A percentile compares a stretch with the other conserved stretches of the same genome.
These are phyloP conservation scores for Drosophila hamatofila DNA, from an alignment of 2,888 invertebrate genomes.

Conservation along the genomic window DNA sequence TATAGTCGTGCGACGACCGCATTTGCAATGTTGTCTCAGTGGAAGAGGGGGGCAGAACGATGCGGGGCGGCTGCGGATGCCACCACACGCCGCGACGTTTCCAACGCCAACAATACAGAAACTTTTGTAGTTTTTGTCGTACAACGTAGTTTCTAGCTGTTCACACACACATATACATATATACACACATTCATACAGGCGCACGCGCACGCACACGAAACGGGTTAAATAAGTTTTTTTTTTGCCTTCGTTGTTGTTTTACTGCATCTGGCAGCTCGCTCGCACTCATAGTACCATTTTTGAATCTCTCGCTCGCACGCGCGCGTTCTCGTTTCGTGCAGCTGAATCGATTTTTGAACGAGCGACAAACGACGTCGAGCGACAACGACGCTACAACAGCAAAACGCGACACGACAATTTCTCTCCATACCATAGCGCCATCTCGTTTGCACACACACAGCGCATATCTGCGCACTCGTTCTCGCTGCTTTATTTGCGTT, in stretches of 20 bases:
- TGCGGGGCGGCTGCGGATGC: slow-evolving; percentile 53
- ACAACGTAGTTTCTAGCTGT: slow-evolving; percentile 64
- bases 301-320: slow-evolving; percentile 52
- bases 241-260: slow-evolving; percentile 29
- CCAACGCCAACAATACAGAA: slow-evolving; percentile 26
- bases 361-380: slow-evolving; percentile 50
- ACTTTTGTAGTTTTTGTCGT: slow-evolving; percentile 72
- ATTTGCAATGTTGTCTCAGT: slow-evolving; percentile 56
- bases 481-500: slow-evolving; percentile 59
- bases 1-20: slow-evolving; percentile 65
- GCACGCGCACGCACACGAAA: slow-evolving; percentile 75
- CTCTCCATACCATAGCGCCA: slow-evolving; percentile 54
- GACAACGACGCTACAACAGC: slow-evolving; percentile 11
- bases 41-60: neutral
- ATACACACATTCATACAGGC: slow-evolving; percentile 34
- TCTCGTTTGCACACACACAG: slow-evolving; percentile 48
- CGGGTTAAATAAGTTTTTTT: slow-evolving; percentile 68
- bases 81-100: slow-evolving; percentile 68
- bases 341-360: slow-evolving; percentile 78
- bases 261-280: slow-evolving; percentile 56
- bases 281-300: slow-evolving; percentile 26
- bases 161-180: slow-evolving; percentile 30
- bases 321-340: slow-evolving; percentile 64
- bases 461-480: slow-evolving; percentile 34
- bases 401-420: slow-evolving; percentile 73